phyloP scores from a whole-genome alignment of 2,888 invertebrate genomes.

The Oasisia sp. region DNA sequence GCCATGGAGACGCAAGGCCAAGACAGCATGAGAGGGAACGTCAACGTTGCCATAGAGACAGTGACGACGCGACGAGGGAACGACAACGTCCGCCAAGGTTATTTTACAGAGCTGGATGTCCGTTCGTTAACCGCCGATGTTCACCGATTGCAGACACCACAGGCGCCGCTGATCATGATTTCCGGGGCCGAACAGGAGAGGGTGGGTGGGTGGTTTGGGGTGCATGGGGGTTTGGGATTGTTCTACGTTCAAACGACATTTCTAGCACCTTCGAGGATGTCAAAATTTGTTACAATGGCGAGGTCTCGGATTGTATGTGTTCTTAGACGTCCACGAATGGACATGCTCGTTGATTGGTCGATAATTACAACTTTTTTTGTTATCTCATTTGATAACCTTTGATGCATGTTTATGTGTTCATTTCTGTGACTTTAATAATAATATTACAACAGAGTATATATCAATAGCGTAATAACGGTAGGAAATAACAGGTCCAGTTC shows the following conservation, averaged over 20 bases:
- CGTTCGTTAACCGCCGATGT: not conserved
- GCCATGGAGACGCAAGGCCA: not conserved
- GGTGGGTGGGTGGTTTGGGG: not conserved
- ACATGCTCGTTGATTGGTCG: not conserved
- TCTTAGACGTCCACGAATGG: not conserved
- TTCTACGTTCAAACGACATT: not conserved
- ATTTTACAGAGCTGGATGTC: not conserved
- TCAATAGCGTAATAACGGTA: not conserved
- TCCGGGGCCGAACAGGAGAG: not conserved
- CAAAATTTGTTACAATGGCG: not conserved
- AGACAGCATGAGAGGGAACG: not conserved
- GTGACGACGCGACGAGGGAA: not conserved
- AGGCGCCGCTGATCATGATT: not conserved
- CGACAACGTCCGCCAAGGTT: not conserved
- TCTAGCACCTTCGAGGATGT: not conserved
- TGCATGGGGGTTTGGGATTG: not conserved
- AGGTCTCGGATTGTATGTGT: not conserved
- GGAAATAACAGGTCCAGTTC: not conserved
- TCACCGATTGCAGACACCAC: constrained; percentile 12
- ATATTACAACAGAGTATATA: not conserved
- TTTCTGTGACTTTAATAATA: not conserved
- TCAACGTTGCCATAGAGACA: not conserved
- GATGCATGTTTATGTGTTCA: not conserved
- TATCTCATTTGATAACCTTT: not conserved
- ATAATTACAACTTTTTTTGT: not conserved